phyloP scores from a whole-genome alignment of 2,888 invertebrate species.

The Pollenia griseotomentosa region DNA sequence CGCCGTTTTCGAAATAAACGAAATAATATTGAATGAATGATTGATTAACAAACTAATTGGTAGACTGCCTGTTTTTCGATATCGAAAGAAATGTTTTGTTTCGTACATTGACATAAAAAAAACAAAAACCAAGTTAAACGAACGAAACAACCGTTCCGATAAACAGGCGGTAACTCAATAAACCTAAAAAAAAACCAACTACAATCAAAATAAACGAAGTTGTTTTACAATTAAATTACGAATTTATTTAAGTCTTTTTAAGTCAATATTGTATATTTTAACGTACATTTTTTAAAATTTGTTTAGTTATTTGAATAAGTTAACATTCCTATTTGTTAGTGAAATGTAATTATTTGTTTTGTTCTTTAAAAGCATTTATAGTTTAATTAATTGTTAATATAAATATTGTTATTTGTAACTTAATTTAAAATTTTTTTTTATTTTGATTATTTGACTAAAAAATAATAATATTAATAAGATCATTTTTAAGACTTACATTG shows the following conservation, averaged over 20 bases:
- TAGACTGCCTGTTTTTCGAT: not conserved
- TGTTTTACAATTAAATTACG: constrained; percentile 44
- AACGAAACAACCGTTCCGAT: no score
- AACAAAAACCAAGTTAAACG: no score
- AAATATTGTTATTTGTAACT: not conserved
- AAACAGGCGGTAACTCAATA: no score
- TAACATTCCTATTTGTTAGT: constrained; percentile 71
- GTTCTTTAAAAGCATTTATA: constrained; percentile 68
- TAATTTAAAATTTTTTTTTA: constrained; percentile 18
- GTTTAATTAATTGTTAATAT: constrained; percentile 59
- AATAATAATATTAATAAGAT: not conserved
- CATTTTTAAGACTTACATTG: constrained; percentile 41
- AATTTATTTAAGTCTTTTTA: constrained; percentile 48
- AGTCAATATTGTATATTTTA: constrained; percentile 40
- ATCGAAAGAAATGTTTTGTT: no score
- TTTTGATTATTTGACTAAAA: not conserved
- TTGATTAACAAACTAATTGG: constrained; percentile 15
- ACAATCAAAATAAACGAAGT: constrained; percentile 1
- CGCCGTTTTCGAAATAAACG: constrained; percentile 75
- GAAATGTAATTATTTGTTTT: constrained; percentile 39
- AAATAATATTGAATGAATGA: constrained; percentile 46
- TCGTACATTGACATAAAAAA: no score
- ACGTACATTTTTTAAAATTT: constrained; percentile 20
- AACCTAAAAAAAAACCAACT: no score
- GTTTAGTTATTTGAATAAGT: constrained; percentile 53